Base-by-base conservation (phyloP, 2,888 invertebrate genomes). In the Venustoraphidia nigricollis region DNA sequence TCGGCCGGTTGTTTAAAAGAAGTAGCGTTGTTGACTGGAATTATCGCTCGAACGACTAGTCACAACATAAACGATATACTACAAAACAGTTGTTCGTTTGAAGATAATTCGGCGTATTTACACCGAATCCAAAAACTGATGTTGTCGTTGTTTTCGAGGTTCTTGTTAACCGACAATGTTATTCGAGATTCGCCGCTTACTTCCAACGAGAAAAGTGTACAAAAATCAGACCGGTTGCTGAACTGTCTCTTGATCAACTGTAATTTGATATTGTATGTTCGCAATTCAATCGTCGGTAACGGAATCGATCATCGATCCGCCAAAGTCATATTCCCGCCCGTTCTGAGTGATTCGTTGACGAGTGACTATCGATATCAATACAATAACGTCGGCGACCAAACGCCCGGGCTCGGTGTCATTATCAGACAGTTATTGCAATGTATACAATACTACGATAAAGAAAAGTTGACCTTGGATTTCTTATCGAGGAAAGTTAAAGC, bases 11-110 rank as follows among this genome's bases (percentile, higher is more conserved):
- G 82, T 27, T 67, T 92, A 34, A 72, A 78, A 53, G 90, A 92
- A 63, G 69, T 90, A 41, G 80, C 88, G 5, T 75, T 81, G 10
- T 69, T 90, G 2, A 89, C 90, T 1, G 81, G 81, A 1, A 77
- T 45, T 14, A 57, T 68, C 36, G 59, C 65, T 0, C 55, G 67
- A 50, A 64, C 62, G 9, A 63, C 66, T 14, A 66, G 61, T 17
- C 36, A 43, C 34, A 45, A 45, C 34, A 38, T 38, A 47, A 64
- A 64, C 44, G 59, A 65, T 51, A 52, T 66, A 42, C 51, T 66
- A 45, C 62, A 66, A 52, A 51, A 34, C 10, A 63, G 61, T 0
- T 58, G 59, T 11, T 62, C 69, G 39, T 66, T 72, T 53, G 69
- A 69, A 56, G 67, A 69, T 46, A 61, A 69, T 50, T 71, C 77